phyloP scores from a whole-genome alignment of 2,797 vertebrate species.

The Schizopygopsis malacanthus region DNA sequence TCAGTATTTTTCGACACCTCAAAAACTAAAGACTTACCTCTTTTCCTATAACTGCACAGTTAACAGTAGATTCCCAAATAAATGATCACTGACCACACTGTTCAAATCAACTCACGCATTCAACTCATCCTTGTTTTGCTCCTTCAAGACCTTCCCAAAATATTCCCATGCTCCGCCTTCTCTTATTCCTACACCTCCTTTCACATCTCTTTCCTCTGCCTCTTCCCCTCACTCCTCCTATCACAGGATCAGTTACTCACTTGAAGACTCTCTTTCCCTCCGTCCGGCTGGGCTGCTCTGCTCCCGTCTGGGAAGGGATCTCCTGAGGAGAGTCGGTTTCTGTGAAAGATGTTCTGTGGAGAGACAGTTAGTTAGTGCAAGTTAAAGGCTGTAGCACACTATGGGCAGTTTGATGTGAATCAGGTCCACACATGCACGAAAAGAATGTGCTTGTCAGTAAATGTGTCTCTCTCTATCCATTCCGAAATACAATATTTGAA shows the following conservation, averaged over 20 bases:
- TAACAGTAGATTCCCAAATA: neutral
- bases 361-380: conserved; percentile 38
- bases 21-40: neutral
- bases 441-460: conserved; percentile 3
- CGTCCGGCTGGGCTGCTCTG: conserved; percentile 29
- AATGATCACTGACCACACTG: neutral
- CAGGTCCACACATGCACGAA: conserved; percentile 15
- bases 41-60: neutral
- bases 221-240: neutral
- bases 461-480: neutral
- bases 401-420: neutral
- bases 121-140: conserved; percentile 2
- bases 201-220: neutral
- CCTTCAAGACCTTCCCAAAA: conserved; percentile 10
- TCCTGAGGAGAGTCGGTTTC: conserved; percentile 63
- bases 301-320: neutral
- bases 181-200: neutral
- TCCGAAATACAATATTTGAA: neutral
- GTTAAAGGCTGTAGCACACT: conserved; percentile 48
- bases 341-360: conserved; percentile 64
- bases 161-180: conserved; percentile 9
- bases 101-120: neutral
- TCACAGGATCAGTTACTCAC: conserved; percentile 71
- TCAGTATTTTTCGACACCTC: neutral
- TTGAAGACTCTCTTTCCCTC: conserved; percentile 80